Evolutionary conservation across 2,797 vertebrate genomes (phyloP).

Genomic region (Varecia variegata): DNA sequence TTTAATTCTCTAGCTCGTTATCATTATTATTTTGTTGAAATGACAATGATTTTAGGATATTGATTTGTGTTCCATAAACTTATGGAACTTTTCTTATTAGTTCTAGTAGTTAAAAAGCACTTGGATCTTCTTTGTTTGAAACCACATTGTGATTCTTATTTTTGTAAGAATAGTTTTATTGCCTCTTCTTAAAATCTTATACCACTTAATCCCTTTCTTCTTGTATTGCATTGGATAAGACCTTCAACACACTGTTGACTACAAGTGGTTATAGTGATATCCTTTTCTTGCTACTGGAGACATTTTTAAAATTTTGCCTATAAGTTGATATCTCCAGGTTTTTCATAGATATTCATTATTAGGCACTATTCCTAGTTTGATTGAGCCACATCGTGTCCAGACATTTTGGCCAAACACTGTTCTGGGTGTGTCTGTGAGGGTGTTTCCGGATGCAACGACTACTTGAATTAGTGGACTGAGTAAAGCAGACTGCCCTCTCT

Average conservation of each 20-base stretch:
- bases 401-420: neutral
- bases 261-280: neutral
- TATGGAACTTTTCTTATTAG: constrained; percentile 22
- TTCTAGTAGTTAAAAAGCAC: neutral
- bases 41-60: neutral
- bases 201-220: neutral
- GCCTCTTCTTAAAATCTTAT: neutral
- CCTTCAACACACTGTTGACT: neutral
- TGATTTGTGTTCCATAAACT: constrained; percentile 21
- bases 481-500: neutral
- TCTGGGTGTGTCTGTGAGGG: neutral
- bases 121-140: constrained; percentile 39
- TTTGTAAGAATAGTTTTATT: neutral
- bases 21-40: constrained; percentile 30
- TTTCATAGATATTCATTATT: constrained; percentile 4
- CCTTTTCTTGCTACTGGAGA: neutral
- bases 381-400: neutral
- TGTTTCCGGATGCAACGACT: neutral
- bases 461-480: neutral
- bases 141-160: neutral
- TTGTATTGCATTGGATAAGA: neutral
- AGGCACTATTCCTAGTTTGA: neutral
- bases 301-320: neutral
- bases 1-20: neutral
- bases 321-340: neutral